Conservation (phyloP, 2,888 invertebrate genomes). For the Drosophila prostipennis region DNA sequence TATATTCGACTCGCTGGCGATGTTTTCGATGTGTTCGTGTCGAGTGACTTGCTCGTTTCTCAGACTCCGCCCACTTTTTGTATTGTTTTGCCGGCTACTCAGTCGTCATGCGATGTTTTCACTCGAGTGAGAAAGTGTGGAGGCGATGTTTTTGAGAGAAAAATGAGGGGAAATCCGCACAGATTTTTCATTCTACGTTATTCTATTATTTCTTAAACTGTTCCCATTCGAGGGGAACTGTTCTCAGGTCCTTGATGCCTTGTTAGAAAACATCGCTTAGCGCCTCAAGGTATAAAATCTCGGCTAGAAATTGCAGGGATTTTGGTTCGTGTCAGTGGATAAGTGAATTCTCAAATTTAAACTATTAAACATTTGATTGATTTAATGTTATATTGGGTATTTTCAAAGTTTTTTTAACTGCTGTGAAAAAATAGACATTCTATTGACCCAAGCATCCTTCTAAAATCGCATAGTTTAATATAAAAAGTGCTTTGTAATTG, state of each 20-base stretch:
- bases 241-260: conserved; percentile 63
- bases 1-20: conserved; percentile 66
- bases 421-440: not conserved
- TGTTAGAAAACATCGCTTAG: conserved; percentile 29
- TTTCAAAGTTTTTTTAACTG: not conserved
- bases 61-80: conserved; percentile 80
- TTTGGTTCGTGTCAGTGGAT: conserved; percentile 22
- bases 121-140: conserved; percentile 42
- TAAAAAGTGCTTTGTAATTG: conserved; percentile 72
- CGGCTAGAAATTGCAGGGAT: conserved; percentile 32
- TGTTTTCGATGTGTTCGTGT: conserved; percentile 59
- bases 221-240: conserved; percentile 47
- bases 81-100: conserved; percentile 35
- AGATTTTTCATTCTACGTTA: conserved; percentile 9
- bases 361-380: not conserved
- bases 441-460: conserved; percentile 2
- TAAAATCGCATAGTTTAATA: conserved; percentile 42
- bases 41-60: conserved; percentile 43
- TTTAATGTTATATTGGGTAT: not conserved
- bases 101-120: conserved; percentile 23
- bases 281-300: conserved; percentile 23
- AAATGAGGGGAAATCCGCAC: conserved; percentile 5
- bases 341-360: not conserved
- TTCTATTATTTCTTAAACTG: conserved; percentile 9
- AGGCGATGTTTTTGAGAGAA: conserved; percentile 24